Evolutionary conservation across 2,888 invertebrate genomes (phyloP).

Genomic region (Gari tellinella): DNA sequence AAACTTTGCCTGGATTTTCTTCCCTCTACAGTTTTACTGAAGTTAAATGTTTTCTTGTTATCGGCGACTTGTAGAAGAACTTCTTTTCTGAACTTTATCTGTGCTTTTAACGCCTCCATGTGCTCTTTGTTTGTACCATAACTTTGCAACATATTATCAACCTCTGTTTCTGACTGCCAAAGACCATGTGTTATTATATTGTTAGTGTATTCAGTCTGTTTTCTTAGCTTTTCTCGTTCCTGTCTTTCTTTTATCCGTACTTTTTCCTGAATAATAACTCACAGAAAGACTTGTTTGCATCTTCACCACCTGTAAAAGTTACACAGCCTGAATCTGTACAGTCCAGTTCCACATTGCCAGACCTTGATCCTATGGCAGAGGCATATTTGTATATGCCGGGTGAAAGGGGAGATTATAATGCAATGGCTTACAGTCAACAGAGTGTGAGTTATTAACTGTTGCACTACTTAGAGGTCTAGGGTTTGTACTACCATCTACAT

Average conservation of each 20-base stretch:
- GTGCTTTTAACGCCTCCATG: constrained; percentile 32
- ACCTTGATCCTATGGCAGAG: too few relatives aligned
- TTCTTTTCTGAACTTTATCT: constrained; percentile 35
- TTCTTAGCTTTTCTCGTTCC: constrained; percentile 23
- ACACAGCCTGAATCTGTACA: too few relatives aligned
- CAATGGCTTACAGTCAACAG: too few relatives aligned
- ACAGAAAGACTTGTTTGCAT: too few relatives aligned
- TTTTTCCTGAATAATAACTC: constrained; percentile 20
- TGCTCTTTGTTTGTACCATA: constrained; percentile 28
- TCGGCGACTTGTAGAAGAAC: constrained; percentile 27
- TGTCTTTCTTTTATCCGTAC: constrained; percentile 25
- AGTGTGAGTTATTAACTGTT: too few relatives aligned
- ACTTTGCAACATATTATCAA: constrained; percentile 34
- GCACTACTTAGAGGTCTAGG: too few relatives aligned
- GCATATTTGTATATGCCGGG: too few relatives aligned
- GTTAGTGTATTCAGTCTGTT: constrained; percentile 26
- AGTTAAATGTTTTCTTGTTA: constrained; percentile 19
- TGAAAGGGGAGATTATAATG: too few relatives aligned
- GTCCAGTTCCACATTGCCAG: too few relatives aligned
- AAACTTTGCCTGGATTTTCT: constrained; percentile 6
- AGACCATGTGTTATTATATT: constrained; percentile 33
- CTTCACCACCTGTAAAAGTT: too few relatives aligned
- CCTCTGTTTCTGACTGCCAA: constrained; percentile 31
- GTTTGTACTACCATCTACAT: too few relatives aligned
- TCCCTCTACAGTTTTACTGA: constrained; percentile 4